phyloP scores from a whole-genome alignment of 2,888 invertebrate genomes.

The Flabesymbios commensalis region DNA sequence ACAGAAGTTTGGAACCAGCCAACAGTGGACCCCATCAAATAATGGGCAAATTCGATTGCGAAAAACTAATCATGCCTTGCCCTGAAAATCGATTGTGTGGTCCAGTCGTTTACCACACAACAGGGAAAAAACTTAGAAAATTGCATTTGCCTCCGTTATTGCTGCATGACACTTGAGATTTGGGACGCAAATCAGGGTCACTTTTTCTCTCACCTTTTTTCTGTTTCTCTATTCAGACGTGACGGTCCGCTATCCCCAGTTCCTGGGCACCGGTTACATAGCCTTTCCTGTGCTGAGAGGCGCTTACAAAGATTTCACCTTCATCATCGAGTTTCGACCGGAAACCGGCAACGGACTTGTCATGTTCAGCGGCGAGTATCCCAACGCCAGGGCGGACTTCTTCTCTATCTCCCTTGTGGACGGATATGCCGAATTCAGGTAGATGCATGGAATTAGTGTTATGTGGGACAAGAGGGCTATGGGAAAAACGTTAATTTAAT shows the following conservation, averaged over 20 bases:
- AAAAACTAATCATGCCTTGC: background rate
- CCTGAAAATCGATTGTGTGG: no score
- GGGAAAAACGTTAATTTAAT: no score
- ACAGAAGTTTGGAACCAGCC: no score
- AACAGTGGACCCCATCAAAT: no score
- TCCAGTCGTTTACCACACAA: no score
- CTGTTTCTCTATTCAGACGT: constrained; percentile 39
- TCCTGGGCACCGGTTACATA: constrained; percentile 91
- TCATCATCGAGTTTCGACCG: constrained; percentile 83
- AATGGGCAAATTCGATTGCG: background rate
- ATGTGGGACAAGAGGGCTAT: background rate
- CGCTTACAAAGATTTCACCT: constrained; percentile 82
- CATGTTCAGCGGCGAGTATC: constrained; percentile 84
- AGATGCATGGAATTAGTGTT: background rate
- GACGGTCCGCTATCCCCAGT: constrained; percentile 62
- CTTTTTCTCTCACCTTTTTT: background rate
- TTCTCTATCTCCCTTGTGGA: constrained; percentile 80
- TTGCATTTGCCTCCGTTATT: no score
- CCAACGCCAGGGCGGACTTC: constrained; percentile 86
- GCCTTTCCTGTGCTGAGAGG: constrained; percentile 84
- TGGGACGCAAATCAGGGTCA: background rate
- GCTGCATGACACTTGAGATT: no score
- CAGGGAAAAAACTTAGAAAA: no score
- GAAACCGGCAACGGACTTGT: constrained; percentile 75
- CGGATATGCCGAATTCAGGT: constrained; percentile 82